A percentile compares a stretch with the other conserved stretches of the same genome.
These are phyloP conservation scores for Acronicta psi DNA, from an alignment of 2,888 invertebrate genomes.

Conservation along the genomic window DNA sequence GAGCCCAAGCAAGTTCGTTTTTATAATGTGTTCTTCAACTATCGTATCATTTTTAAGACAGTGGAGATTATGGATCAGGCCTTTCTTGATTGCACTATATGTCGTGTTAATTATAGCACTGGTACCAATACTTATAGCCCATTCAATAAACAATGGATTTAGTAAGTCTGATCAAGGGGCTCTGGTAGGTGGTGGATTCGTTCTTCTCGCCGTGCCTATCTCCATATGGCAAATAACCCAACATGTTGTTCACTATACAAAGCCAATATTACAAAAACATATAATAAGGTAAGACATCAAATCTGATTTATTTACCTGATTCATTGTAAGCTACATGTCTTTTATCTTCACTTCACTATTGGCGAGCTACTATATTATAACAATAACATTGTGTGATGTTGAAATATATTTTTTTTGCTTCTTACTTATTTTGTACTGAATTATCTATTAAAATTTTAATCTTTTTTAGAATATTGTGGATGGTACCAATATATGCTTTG, in stretches of 20 bases:
- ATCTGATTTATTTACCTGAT: neutral
- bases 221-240: slow-evolving; percentile 98
- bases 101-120: slow-evolving; percentile 94
- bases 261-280: slow-evolving; percentile 97
- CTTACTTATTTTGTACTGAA: too few species aligned
- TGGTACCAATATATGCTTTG: slow-evolving; percentile 98
- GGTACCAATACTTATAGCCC: slow-evolving; percentile 94
- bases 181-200: slow-evolving; percentile 97
- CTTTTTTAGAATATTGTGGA: slow-evolving; percentile 95
- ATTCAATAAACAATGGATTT: slow-evolving; percentile 94
- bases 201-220: slow-evolving; percentile 96
- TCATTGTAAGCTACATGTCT: neutral
- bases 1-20: slow-evolving; percentile 42
- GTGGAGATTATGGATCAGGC: slow-evolving; percentile 97
- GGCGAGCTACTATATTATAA: neutral
- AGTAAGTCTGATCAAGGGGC: slow-evolving; percentile 94
- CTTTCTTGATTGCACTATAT: slow-evolving; percentile 94
- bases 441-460: slow-evolving; percentile 1
- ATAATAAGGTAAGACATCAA: slow-evolving; percentile 94
- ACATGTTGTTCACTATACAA: slow-evolving; percentile 97
- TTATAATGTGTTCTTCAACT: slow-evolving; percentile 79
- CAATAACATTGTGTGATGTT: neutral
- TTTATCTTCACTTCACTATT: neutral
- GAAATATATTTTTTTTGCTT: too few species aligned
- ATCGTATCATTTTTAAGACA: slow-evolving; percentile 79